Evolutionary conservation across 2,888 invertebrate genomes (phyloP), one percentile per base, ranked within the genome.

Genomic region (Drosophila buzzatii): DNA sequence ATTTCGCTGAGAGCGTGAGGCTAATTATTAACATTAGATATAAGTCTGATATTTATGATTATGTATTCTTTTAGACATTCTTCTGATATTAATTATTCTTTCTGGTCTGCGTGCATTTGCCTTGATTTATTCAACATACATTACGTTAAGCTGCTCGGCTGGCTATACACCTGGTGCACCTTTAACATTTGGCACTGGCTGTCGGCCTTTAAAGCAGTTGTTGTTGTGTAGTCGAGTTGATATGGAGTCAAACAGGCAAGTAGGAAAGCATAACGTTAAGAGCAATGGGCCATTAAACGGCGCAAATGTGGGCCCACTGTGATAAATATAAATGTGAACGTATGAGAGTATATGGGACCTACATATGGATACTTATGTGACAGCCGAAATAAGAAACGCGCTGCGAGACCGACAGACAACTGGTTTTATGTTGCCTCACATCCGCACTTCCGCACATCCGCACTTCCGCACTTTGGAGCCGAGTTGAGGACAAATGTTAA

Each of bases 241-340:
- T 27, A 35, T 6, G 45, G 33, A 55, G 35, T 23, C 42, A 56
- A 57, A 37, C 31, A 66, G 67, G 20, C 56, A 35, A 53, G 59
- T 51, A n/a, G 23, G 49, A 64, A 60, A 62, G 49, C 57, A 73
- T 76, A 60, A 65, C 73, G 73, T 78, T 72, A 79, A 75, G 78
- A 70, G 73, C 72, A 76, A 89, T 78, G 78, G 70, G 71, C 84
- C 85, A 84, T 86, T 78, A 84, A 84, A 73, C 56, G 77, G 52
- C 71, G 52, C 59, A 77, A 75, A 77, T 62, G 75, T 74, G 65
- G 45, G 65, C 64, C 47, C 56, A 59, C 66, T 62, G 67, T 61
- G 64, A 77, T 65, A 69, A 74, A 56, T 37, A 60, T 57, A 71
- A 44, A 71, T 59, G 63, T 31, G 27, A 52, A 16, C 35, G 62